These are phyloP conservation scores for Fringilla coelebs DNA, from an alignment of 2,797 vertebrate genomes.

Conservation along the genomic window DNA sequence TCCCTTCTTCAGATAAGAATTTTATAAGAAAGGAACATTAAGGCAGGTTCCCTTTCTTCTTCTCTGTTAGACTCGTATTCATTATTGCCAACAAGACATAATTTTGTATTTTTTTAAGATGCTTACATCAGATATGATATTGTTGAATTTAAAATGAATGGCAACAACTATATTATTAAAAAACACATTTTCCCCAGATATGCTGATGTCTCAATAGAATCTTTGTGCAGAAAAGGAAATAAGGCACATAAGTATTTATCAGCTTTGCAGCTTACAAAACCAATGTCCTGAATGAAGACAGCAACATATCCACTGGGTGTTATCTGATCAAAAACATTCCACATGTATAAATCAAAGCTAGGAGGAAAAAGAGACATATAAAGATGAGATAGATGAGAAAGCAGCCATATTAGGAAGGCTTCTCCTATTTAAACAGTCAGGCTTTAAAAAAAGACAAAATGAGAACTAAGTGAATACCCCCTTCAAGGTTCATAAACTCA, in stretches of 20 bases:
- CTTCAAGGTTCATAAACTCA: neutral
- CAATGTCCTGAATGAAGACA: slow-evolving; percentile 52
- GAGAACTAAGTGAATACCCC: neutral
- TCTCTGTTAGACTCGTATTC: neutral
- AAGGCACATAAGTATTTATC: slow-evolving; percentile 50
- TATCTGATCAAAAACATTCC: slow-evolving; percentile 60
- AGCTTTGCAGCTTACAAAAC: slow-evolving; percentile 45
- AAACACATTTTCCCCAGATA: slow-evolving; percentile 59
- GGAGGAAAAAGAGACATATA: neutral
- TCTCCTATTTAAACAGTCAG: slow-evolving; percentile 24
- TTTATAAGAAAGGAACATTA: slow-evolving; percentile 35
- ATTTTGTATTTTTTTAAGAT: slow-evolving; percentile 62
- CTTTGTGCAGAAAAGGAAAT: slow-evolving; percentile 55
- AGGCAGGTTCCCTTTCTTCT: slow-evolving; percentile 1
- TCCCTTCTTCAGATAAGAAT: slow-evolving; percentile 52
- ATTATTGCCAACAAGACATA: slow-evolving; percentile 31
- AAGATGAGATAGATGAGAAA: slow-evolving; percentile 33
- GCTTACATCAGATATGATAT: slow-evolving; percentile 59
- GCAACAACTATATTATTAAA: slow-evolving; percentile 59
- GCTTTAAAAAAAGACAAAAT: slow-evolving; percentile 19
- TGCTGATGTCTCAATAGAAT: slow-evolving; percentile 55
- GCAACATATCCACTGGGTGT: slow-evolving; percentile 27
- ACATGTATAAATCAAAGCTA: slow-evolving; percentile 41
- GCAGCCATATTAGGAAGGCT: slow-evolving; percentile 10
- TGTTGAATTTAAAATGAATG: slow-evolving; percentile 60